These are phyloP conservation scores for Malurus cyaneus DNA, from an alignment of 2,113 vertebrate genomes.

Conservation along the genomic window DNA sequence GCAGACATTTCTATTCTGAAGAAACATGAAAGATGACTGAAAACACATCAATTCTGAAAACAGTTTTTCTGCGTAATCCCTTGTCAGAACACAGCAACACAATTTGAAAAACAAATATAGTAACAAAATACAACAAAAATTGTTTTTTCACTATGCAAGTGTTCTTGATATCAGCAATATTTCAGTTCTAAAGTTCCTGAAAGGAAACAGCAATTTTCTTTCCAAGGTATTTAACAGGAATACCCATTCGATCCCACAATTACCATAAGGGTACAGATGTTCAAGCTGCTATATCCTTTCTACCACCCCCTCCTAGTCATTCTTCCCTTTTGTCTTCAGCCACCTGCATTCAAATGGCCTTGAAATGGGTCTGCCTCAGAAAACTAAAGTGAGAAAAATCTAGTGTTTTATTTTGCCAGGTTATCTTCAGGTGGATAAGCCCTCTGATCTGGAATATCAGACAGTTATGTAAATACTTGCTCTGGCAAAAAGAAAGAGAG, in stretches of 20 bases:
- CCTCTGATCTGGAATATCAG: not conserved
- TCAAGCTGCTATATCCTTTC: not conserved
- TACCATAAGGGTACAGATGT: not conserved
- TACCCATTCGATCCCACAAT: not conserved
- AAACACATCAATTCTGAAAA: not conserved
- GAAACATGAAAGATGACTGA: not conserved
- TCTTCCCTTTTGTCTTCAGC: not conserved
- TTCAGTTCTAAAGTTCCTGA: not conserved
- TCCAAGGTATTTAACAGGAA: not conserved
- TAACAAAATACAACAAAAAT: not conserved
- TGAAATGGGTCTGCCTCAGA: not conserved
- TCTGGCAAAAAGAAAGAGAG: not conserved
- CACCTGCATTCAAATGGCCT: not conserved
- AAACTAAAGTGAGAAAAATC: not conserved
- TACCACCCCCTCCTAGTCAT: not conserved
- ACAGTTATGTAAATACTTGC: not conserved
- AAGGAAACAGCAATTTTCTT: not conserved
- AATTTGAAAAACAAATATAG: not conserved
- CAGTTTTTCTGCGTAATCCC: not conserved
- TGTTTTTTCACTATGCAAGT: not conserved
- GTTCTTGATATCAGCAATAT: not conserved
- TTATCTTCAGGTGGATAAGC: not conserved
- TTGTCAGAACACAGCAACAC: not conserved
- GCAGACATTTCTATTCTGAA: not conserved
- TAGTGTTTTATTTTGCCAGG: not conserved